Percentiles rank a stretch among this genome's conserved stretches.
These are phyloP conservation scores for Aramus guarauna DNA, from an alignment of 2,113 vertebrate species.

Conservation along the genomic window DNA sequence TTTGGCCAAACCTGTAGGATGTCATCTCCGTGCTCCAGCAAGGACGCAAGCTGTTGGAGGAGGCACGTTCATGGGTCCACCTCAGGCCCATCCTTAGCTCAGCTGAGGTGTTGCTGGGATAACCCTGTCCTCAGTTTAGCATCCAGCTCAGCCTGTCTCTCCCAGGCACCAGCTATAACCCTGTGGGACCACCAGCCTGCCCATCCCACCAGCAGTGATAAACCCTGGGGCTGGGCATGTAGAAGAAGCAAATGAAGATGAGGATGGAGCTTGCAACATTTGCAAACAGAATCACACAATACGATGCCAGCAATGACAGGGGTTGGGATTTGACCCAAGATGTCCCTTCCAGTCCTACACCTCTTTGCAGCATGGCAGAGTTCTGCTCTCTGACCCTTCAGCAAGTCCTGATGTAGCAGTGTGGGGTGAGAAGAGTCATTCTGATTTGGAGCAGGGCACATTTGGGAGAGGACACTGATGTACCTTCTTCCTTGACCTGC, in stretches of 20 bases:
- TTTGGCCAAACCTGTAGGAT: not conserved
- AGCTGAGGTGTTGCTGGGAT: not conserved
- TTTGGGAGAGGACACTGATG: not conserved
- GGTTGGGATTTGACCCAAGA: not conserved
- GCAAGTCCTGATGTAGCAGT: not conserved
- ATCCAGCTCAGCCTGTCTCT: not conserved
- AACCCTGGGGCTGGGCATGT: not conserved
- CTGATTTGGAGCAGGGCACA: not conserved
- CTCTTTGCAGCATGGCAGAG: not conserved
- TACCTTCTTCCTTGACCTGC: not conserved
- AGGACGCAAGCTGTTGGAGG: not conserved
- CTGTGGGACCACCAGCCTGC: not conserved
- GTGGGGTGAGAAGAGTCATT: not conserved
- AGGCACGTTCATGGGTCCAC: accelerated
- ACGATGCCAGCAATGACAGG: not conserved
- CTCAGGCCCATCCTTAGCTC: not conserved
- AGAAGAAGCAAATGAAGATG: not conserved
- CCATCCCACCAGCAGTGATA: not conserved
- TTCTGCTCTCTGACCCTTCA: not conserved
- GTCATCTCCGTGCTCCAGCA: not conserved
- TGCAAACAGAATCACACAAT: not conserved
- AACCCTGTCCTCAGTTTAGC: not conserved
- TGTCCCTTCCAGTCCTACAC: not conserved
- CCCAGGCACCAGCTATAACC: not conserved
- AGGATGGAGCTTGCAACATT: not conserved